Conservation (phyloP, 2,888 invertebrate genomes). For the Pyrrhia umbra region DNA sequence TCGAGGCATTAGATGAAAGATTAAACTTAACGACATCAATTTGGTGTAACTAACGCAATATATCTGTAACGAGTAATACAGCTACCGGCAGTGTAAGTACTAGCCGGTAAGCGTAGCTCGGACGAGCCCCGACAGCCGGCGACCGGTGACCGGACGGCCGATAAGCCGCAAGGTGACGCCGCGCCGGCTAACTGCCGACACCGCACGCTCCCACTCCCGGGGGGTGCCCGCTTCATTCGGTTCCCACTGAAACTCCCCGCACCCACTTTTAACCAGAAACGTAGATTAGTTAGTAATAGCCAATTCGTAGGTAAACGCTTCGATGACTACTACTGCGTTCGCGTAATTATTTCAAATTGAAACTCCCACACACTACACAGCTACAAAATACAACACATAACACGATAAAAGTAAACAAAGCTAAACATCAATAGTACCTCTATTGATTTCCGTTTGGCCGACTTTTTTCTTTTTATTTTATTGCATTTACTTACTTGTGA, state of each 20-base stretch:
- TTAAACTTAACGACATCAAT: slow-evolving; percentile 61
- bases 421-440: slow-evolving; percentile 57
- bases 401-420: slow-evolving; percentile 43
- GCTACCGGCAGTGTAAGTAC: slow-evolving; percentile 45
- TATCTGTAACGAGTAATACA: slow-evolving; percentile 55
- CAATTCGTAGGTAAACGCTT: slow-evolving; percentile 54
- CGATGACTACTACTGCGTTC: slow-evolving; percentile 20
- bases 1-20: slow-evolving; percentile 54
- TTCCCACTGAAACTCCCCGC: slow-evolving; percentile 65
- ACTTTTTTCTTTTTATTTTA: slow-evolving; percentile 72
- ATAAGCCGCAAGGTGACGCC: slow-evolving; percentile 83
- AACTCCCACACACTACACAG: neutral
- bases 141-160: slow-evolving; percentile 75
- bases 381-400: slow-evolving; percentile 2
- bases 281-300: slow-evolving; percentile 73
- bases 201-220: slow-evolving; percentile 64
- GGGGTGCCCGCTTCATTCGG: slow-evolving; percentile 71
- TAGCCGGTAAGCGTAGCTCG: slow-evolving; percentile 57
- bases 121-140: slow-evolving; percentile 65
- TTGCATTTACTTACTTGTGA: slow-evolving; percentile 77
- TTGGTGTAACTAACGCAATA: slow-evolving; percentile 57
- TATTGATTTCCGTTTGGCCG: slow-evolving; percentile 69
- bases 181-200: slow-evolving; percentile 73
- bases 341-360: slow-evolving; percentile 5
- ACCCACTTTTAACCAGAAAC: slow-evolving; percentile 68